phyloP scores from a whole-genome alignment of 2,888 invertebrate species.

The Rhagium mordax region DNA sequence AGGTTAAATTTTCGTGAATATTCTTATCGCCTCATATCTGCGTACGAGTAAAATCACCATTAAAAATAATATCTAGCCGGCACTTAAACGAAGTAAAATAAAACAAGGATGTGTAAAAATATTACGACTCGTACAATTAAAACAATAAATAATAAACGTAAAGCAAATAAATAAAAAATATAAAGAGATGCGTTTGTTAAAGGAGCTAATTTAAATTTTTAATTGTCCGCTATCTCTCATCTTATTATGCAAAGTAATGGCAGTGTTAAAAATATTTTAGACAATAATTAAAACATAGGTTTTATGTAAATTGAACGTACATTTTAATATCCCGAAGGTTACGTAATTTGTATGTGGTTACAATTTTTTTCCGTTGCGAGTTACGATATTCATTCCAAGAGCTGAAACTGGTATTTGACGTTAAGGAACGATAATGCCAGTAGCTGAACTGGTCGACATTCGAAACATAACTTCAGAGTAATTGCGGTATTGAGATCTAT shows the following conservation, averaged over 20 bases:
- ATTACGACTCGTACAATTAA: neutral
- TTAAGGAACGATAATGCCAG: neutral
- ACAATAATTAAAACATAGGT: conserved; percentile 18
- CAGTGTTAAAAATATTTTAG: conserved; percentile 8
- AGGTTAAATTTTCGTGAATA: neutral
- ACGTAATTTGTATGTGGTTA: conserved; percentile 13
- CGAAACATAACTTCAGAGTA: too few relatives aligned
- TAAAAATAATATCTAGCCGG: neutral
- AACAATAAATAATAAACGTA: neutral
- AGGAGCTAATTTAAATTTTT: conserved; percentile 6
- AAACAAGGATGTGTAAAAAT: neutral
- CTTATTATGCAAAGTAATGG: conserved; percentile 8
- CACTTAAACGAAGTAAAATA: neutral
- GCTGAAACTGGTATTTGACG: neutral
- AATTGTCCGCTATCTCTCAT: conserved; percentile 15
- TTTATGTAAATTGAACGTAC: conserved; percentile 15
- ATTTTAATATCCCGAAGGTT: conserved; percentile 3
- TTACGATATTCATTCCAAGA: neutral
- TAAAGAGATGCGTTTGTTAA: neutral
- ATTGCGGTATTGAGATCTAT: too few relatives aligned
- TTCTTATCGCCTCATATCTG: neutral
- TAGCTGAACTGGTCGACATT: too few relatives aligned
- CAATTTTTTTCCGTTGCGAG: neutral
- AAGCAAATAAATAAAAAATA: neutral
- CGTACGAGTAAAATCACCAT: neutral